Percentiles rank a stretch among this genome's conserved stretches.
These are phyloP conservation scores for Hirudinaria manillensis DNA, from an alignment of 2,888 invertebrate species.

Conservation along the genomic window DNA sequence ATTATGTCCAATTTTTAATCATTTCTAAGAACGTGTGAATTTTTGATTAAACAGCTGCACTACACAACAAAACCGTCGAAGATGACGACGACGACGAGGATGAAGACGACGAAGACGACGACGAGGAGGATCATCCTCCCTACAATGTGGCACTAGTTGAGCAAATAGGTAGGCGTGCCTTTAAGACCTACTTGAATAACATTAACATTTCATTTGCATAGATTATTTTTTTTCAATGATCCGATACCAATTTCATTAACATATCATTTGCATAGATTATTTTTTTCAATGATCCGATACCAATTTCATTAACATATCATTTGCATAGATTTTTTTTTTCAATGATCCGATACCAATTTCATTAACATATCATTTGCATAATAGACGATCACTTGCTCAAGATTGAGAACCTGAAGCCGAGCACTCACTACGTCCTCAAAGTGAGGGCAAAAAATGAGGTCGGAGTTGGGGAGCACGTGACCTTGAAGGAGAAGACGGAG, in stretches of 20 bases:
- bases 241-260: not conserved
- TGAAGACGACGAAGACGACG: no score
- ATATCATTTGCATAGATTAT: not conserved
- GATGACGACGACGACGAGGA: no score
- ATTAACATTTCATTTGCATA: not conserved
- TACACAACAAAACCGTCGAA: no score
- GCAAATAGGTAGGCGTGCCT: not conserved
- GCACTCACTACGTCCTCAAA: constrained; percentile 37
- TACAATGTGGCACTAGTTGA: not conserved
- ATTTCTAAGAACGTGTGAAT: no score
- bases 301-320: not conserved
- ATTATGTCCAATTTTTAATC: no score
- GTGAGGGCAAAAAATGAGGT: constrained; percentile 39
- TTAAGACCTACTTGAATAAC: not conserved
- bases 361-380: not conserved
- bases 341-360: not conserved
- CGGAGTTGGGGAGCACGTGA: constrained; percentile 32
- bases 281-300: not conserved
- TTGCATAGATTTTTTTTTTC: not conserved
- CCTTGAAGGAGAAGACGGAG: constrained; percentile 31
- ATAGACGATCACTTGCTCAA: not conserved
- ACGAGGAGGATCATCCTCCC: not conserved
- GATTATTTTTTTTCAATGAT: not conserved
- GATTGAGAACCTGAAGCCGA: constrained; percentile 33
- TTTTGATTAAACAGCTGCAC: no score